Conservation (phyloP, 2,888 invertebrate genomes). For the Aricia artaxerxes region DNA sequence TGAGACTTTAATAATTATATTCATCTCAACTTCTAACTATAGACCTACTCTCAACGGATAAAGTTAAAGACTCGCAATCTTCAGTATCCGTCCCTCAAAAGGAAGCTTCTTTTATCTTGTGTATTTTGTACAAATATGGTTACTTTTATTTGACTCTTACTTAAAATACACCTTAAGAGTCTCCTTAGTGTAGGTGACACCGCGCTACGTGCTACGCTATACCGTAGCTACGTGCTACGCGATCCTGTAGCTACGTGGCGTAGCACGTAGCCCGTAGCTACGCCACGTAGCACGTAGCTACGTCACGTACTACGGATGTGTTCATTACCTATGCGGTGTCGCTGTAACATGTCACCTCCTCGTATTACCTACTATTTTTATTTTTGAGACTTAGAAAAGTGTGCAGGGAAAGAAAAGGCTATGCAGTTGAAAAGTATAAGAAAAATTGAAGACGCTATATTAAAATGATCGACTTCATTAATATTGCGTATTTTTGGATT, state of each 20-base stretch:
- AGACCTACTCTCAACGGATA: background rate
- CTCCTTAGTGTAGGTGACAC: conserved; percentile 20
- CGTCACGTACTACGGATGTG: conserved; percentile 24
- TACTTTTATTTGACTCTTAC: conserved; percentile 9
- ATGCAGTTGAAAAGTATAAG: background rate
- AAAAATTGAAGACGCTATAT: no score
- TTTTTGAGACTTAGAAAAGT: background rate
- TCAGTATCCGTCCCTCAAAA: background rate
- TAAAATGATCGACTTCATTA: no score
- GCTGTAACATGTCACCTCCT: conserved; percentile 20
- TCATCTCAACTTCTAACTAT: no score
- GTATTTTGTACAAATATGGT: conserved; percentile 4
- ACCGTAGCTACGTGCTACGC: conserved; percentile 4
- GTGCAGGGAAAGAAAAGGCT: background rate
- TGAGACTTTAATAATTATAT: no score
- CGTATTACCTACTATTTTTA: conserved; percentile 13
- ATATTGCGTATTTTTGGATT: background rate
- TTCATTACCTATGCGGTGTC: conserved; percentile 31
- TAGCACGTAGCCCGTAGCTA: conserved; percentile 15
- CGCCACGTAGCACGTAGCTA: conserved; percentile 20
- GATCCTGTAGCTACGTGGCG: conserved; percentile 2
- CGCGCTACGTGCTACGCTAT: background rate
- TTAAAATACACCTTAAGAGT: conserved; percentile 14
- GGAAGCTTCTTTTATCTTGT: background rate
- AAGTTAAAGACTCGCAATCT: background rate